Conservation (phyloP, 1,140 invertebrate species). For the Leptoteleia sp. region DNA sequence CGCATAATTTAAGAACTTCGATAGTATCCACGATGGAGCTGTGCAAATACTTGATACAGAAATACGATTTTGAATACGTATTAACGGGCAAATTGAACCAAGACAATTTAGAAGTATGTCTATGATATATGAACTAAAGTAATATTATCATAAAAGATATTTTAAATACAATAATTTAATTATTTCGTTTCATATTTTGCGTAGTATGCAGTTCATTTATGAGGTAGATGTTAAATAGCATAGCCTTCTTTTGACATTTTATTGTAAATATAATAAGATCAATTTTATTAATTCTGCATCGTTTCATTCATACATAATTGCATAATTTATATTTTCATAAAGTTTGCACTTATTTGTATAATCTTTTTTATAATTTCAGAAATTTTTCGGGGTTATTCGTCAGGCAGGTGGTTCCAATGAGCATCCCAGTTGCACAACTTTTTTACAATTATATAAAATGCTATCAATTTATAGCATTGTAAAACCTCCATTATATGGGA, state of each 20-base stretch:
- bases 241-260: too few relatives aligned
- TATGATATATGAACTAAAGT: too few relatives aligned
- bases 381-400: constrained; percentile 62
- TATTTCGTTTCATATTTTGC: too few relatives aligned
- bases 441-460: constrained; percentile 62
- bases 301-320: too few relatives aligned
- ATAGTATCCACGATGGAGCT: constrained; percentile 45
- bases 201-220: too few relatives aligned
- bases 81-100: constrained; percentile 61
- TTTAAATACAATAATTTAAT: too few relatives aligned
- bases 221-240: too few relatives aligned
- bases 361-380: too few relatives aligned
- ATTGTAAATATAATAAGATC: too few relatives aligned
- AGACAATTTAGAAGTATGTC: constrained; percentile 60
- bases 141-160: too few relatives aligned
- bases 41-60: constrained; percentile 45
- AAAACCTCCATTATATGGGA: constrained; percentile 53
- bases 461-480: constrained; percentile 53
- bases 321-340: too few relatives aligned
- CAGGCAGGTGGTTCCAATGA: constrained; percentile 57
- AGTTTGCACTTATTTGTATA: constrained; percentile 10
- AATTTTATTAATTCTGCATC: too few relatives aligned
- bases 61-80: constrained; percentile 56
- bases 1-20: constrained; percentile 24
- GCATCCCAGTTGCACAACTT: constrained; percentile 54